Evolutionary conservation across 2,888 invertebrate species (phyloP), one percentile per base, ranked within the genome.

Genomic region (Amphipyra berbera): DNA sequence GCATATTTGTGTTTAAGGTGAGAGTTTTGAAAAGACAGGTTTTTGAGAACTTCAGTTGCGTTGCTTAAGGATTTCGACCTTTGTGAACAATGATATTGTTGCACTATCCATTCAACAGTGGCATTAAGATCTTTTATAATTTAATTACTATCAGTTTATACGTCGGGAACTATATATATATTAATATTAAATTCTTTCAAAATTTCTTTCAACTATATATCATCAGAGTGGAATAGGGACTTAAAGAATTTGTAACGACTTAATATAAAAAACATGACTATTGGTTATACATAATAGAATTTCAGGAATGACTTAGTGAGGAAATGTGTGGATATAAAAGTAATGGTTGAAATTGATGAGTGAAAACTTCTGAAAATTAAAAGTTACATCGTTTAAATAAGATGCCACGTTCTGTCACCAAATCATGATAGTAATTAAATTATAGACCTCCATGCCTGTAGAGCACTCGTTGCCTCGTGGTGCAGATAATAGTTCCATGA

Each of bases 401-500:
- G 37, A 10, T 7, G 37, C 10, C 1, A 33, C 33, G 3, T 8
- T 14, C 46, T 13, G 33, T 10, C 27, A 12, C 30, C 35, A 49
- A 61, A 45, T 48, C 38, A 62, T 55, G 67, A 60, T 73, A 74
- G 71, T 76, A 70, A 69, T 78, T 68, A 52, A 74, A 72, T 74
- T 72, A 64, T 68, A 63, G 61, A 66, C 41, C 54, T 60, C 46
- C 56, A 60, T 71, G 65, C 61, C 63, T 47, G 54, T 49, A 58
- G 67, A 68, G 74, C 79, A 76, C 73, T 76, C 53, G 82, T 78
- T 77, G 82, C 74, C 76, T 76, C 77, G 79, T 79, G 79, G 78
- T 74, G 82, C 81, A 75, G 76, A 64, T 78, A 66, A 75, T 79
- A 79, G 77, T 76, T 81, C 79, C 76, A 78, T 76, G 83, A 84